Evolutionary conservation across 1,140 invertebrate species (phyloP), one percentile per base, ranked within the genome.

Genomic region (Coelopa frigida): DNA sequence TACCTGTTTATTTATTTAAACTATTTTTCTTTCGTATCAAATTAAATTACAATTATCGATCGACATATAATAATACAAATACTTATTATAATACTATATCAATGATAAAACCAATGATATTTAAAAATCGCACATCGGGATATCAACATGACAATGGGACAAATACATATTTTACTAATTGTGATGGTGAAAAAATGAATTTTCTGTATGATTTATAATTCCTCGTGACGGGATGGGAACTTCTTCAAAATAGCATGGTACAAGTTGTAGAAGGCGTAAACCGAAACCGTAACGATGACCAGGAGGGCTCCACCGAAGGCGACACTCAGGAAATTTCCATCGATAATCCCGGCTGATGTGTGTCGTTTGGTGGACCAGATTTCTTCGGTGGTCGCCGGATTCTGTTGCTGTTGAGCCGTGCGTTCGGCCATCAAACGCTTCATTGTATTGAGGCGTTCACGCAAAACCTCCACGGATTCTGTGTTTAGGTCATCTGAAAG

Each of bases 211-310:
- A 22, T 58, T 79, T 80, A 87, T 46, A 86, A 66, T 69, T 88
- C 85, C 7, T 82, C 84, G 58, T 88, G 86, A 29, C 74, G 75
- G 0, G 82, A 78, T 1, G 84, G 81, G 57, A 87, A 87, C 62
- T 85, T 86, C 66, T 87, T 89, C 2, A 87, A 61, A 26, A 89
- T 83, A 6, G 87, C 86, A 51, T 80, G 74, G 57, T 87, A 89
- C 0, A 90, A 71, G 68, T 85, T 88, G 54, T 88, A 87, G 63
- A 89, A 90, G 0, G 86, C 86, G 55, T 89, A 89, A 2, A 82
- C 74, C 33, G 84, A 87, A 37, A 89, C 86, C 49, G 80, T 79
- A 2, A 89, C 58, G 32, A 89, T 88, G n/a, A 88, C 78, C 4
- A 82, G 53, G 3, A 90, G 70, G 2, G 84, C 84, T 2, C 81